A percentile compares a stretch with the other conserved stretches of the same genome.
Conservation (phyloP, 2,113 vertebrate genomes). For the Noturus placidus region DNA sequence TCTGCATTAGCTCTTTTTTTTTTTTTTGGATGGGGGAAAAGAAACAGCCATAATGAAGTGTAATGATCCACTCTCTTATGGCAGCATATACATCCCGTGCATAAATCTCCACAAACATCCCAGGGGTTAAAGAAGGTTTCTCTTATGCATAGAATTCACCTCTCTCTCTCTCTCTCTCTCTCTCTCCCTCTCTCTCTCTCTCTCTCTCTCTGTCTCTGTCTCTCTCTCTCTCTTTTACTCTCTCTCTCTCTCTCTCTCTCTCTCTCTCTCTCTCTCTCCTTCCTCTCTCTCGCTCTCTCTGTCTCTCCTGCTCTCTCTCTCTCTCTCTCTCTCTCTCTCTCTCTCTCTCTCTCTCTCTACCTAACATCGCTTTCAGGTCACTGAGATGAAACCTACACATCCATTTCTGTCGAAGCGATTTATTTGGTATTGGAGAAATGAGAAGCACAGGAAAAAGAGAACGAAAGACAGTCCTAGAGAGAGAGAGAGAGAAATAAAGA, state of each 20-base stretch:
- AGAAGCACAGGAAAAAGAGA: constrained; percentile 23
- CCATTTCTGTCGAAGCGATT: constrained; percentile 70
- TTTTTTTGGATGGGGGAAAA: constrained; percentile 62
- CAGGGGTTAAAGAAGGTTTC: constrained; percentile 47
- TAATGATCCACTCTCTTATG: constrained; percentile 74
- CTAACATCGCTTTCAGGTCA: constrained; percentile 71
- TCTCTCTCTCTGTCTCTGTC: constrained; percentile 43
- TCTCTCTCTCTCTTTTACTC: too few relatives aligned
- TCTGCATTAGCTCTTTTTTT: constrained; percentile 71
- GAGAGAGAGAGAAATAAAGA: constrained; percentile 54
- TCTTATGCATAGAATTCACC: neutral
- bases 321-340: constrained; percentile 42
- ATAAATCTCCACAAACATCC: constrained; percentile 62
- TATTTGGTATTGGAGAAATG: constrained; percentile 64
- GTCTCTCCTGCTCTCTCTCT: constrained; percentile 45
- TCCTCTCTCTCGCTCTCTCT: constrained; percentile 20
- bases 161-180: constrained; percentile 50
- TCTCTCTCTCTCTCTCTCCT: constrained; percentile 45
- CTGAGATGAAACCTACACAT: constrained; percentile 72
- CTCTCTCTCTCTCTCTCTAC: constrained; percentile 52
- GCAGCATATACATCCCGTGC: constrained; percentile 56
- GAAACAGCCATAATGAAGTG: constrained; percentile 71
- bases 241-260: constrained; percentile 41
- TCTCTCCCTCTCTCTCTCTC: constrained; percentile 13
- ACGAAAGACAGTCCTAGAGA: neutral